Evolutionary conservation across 2,888 invertebrate genomes (phyloP).

Genomic region (Thereva unica): DNA sequence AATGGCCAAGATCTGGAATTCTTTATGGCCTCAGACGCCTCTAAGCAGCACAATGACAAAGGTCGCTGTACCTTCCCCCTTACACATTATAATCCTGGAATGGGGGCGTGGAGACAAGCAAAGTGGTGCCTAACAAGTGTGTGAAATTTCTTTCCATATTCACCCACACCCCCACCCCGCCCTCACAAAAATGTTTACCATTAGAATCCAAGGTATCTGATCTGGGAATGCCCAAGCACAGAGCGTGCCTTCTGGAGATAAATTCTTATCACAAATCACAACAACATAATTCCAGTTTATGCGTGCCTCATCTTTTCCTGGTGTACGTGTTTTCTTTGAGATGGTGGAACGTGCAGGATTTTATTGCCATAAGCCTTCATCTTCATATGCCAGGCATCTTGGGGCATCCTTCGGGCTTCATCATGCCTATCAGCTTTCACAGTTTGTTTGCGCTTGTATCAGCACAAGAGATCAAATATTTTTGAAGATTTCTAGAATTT

Average conservation of each 20-base stretch:
- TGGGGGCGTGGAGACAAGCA: no score
- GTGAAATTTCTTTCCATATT: no score
- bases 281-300: slow-evolving; percentile 16
- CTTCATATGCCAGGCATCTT: neutral
- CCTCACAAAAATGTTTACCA: no score
- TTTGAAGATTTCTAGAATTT: no score
- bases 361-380: slow-evolving; percentile 5
- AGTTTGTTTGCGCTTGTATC: neutral
- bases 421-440: neutral
- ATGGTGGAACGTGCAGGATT: neutral
- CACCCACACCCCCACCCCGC: no score
- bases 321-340: slow-evolving; percentile 3
- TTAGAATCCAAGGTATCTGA: neutral
- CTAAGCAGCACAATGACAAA: no score
- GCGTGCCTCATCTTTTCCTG: neutral
- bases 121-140: no score
- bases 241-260: neutral
- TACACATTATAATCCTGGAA: no score
- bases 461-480: no score
- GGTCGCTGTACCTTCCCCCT: no score
- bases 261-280: slow-evolving; percentile 11
- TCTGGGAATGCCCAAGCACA: neutral
- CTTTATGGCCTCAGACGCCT: no score
- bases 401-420: neutral
- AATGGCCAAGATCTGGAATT: no score